Conservation (phyloP, 2,888 invertebrate species). For the Drosophila recens region DNA sequence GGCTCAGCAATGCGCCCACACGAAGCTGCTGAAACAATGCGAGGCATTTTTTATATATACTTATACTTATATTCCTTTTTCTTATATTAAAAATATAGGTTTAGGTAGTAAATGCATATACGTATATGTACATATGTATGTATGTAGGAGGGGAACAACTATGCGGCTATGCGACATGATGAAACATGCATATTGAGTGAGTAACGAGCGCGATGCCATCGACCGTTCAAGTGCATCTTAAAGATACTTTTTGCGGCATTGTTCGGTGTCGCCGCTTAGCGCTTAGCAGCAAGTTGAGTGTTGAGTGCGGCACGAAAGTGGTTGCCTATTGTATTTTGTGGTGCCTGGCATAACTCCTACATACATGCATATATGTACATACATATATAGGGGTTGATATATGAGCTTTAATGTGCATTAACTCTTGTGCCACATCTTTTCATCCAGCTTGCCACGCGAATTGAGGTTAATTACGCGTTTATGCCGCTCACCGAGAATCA, state of each 20-base stretch:
- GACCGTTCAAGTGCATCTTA: conserved; percentile 81
- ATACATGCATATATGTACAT: not conserved
- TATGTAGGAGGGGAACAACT: conserved; percentile 5
- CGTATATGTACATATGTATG: not conserved
- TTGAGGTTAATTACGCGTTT: conserved; percentile 77
- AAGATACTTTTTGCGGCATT: conserved; percentile 78
- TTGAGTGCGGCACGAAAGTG: conserved; percentile 53
- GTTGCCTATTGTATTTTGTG: conserved; percentile 57
- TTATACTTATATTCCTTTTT: conserved; percentile 9
- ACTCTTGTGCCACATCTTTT: conserved; percentile 60
- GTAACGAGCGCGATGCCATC: conserved; percentile 68
- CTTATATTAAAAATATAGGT: not conserved
- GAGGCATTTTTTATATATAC: conserved; percentile 63
- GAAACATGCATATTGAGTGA: conserved; percentile 56
- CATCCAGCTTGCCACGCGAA: conserved; percentile 27
- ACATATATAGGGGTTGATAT: conserved; percentile 65
- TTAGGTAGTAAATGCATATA: conserved; percentile 1
- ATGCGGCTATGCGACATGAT: conserved; percentile 28
- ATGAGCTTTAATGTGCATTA: conserved; percentile 76
- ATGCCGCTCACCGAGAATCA: conserved; percentile 41
- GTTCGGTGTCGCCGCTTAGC: conserved; percentile 33
- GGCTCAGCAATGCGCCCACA: conserved; percentile 75
- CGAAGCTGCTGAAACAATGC: conserved; percentile 72
- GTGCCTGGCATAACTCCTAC: conserved; percentile 12
- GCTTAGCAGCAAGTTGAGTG: conserved; percentile 59